These are phyloP conservation scores for Aspidapion aeneum DNA, from an alignment of 2,888 invertebrate genomes.

Conservation along the genomic window DNA sequence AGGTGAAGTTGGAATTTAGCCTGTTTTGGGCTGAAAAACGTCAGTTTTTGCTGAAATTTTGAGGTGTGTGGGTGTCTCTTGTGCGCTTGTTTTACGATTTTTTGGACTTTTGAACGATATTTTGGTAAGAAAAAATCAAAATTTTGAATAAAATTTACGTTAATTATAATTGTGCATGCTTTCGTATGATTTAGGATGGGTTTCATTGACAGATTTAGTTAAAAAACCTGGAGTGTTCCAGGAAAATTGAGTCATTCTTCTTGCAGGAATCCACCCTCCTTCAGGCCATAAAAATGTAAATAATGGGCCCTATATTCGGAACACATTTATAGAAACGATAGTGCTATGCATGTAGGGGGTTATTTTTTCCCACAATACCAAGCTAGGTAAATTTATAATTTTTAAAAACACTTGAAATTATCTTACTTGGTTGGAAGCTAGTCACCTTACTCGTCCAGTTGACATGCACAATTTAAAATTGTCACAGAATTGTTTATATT, in stretches of 20 bases:
- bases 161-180: no score
- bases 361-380: no score
- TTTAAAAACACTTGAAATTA: no score
- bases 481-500: no score
- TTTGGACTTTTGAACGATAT: slow-evolving; percentile 33
- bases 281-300: neutral
- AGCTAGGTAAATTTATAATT: no score
- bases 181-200: neutral
- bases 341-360: no score
- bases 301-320: neutral
- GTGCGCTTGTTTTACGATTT: slow-evolving; percentile 29
- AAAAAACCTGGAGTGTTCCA: neutral
- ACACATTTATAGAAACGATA: no score
- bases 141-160: no score
- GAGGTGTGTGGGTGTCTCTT: slow-evolving; percentile 41
- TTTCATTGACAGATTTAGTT: neutral
- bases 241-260: neutral
- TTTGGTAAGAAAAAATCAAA: neutral
- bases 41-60: slow-evolving; percentile 27
- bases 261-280: no score
- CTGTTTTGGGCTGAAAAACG: slow-evolving; percentile 29
- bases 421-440: no score
- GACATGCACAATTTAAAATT: no score
- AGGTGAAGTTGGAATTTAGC: slow-evolving; percentile 27
- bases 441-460: no score